Evolutionary conservation across 2,113 vertebrate genomes (phyloP).

Genomic region (Brachyistius frenatus): DNA sequence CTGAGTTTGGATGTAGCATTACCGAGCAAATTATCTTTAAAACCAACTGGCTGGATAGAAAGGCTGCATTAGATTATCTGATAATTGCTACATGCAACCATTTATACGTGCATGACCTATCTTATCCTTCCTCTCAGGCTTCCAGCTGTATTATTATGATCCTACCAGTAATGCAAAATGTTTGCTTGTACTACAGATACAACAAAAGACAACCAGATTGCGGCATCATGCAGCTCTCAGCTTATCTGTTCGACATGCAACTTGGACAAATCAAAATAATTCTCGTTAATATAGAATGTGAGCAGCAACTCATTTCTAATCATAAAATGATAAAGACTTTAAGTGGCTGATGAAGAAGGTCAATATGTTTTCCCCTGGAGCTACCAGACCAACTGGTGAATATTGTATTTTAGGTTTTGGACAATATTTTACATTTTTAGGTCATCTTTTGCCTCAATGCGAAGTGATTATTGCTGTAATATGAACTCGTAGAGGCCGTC

Average conservation of each 20-base stretch:
- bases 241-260: too few relatives aligned
- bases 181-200: background rate
- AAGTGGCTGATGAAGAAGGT: background rate
- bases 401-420: background rate
- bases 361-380: background rate
- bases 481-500: background rate
- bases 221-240: too few relatives aligned
- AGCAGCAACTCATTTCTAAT: background rate
- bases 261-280: too few relatives aligned
- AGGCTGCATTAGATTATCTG: slow-evolving; percentile 9
- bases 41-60: slow-evolving; percentile 20
- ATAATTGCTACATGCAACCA: slow-evolving; percentile 14
- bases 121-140: background rate
- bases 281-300: slow-evolving; percentile 7
- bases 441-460: too few relatives aligned
- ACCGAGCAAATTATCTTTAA: slow-evolving; percentile 39
- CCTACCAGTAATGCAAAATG: background rate
- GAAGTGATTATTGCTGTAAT: background rate
- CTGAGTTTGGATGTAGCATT: slow-evolving; percentile 43
- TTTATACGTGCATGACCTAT: background rate
- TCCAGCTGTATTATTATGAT: too few relatives aligned
- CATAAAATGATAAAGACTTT: background rate
- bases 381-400: background rate
- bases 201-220: too few relatives aligned
- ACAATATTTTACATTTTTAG: background rate